A percentile compares a stretch with the other conserved stretches of the same genome.
Conservation (phyloP, 2,888 invertebrate species). For the Plagodis pulveraria region DNA sequence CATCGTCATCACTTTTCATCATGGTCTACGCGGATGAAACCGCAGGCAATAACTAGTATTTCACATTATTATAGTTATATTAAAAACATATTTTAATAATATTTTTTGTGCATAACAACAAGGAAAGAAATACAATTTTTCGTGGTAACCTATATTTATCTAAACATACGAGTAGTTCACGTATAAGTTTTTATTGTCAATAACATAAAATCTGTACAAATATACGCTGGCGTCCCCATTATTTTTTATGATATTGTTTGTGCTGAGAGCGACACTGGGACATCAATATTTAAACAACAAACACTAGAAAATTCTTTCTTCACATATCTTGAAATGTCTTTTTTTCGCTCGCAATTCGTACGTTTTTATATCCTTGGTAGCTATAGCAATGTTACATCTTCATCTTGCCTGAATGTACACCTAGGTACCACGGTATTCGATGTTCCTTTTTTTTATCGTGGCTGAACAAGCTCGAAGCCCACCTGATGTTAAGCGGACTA, state of each 20-base stretch:
- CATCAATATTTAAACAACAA: slow-evolving; percentile 37
- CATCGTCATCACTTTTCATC: no score
- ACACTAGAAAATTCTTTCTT: slow-evolving; percentile 24
- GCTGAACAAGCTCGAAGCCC: no score
- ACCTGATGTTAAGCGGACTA: no score
- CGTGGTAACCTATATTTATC: no score
- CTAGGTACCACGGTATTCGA: no score
- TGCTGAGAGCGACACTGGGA: slow-evolving; percentile 24
- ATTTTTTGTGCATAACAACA: no score
- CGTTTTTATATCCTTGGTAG: neutral
- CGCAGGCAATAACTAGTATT: neutral
- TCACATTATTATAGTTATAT: neutral
- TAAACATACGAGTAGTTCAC: no score
- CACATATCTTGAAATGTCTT: slow-evolving; percentile 24
- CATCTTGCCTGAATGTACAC: no score
- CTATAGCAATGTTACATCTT: no score
- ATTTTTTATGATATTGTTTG: slow-evolving; percentile 37
- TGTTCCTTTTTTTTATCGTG: no score
- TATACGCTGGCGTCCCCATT: slow-evolving; percentile 32
- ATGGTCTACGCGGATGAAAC: neutral
- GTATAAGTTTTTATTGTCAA: slow-evolving; percentile 36
- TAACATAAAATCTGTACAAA: slow-evolving; percentile 34
- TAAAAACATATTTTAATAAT: neutral
- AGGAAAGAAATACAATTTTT: no score
- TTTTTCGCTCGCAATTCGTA: neutral